Conservation (phyloP, 2,888 invertebrate genomes). For the Cheiracanthium punctorium region DNA sequence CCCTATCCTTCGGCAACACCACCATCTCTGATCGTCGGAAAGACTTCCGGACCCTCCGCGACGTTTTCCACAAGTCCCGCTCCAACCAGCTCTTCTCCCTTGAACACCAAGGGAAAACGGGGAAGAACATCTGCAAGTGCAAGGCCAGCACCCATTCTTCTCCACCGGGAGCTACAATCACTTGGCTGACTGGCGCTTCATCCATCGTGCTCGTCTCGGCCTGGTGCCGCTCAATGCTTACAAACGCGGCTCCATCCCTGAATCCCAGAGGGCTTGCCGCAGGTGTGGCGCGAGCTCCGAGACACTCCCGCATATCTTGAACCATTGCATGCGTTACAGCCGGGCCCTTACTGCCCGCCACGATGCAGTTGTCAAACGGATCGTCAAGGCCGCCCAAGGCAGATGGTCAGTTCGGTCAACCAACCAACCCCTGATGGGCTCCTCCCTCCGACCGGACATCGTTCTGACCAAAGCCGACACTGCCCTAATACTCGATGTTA, state of each 20-base stretch:
- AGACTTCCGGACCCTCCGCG: background rate
- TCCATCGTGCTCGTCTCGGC: constrained; percentile 3
- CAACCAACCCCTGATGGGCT: background rate
- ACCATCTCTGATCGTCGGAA: background rate
- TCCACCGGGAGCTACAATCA: background rate
- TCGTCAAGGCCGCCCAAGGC: background rate
- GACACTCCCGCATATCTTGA: constrained; percentile 12
- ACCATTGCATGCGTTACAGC: background rate
- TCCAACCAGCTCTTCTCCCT: background rate
- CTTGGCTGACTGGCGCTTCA: constrained; percentile 6
- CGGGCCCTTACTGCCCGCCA: background rate
- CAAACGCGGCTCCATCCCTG: background rate
- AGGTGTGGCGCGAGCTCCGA: background rate
- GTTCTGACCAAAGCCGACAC: background rate
- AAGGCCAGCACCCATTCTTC: background rate
- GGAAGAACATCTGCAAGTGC: background rate
- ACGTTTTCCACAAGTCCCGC: background rate
- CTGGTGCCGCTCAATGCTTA: background rate
- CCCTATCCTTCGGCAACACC: background rate
- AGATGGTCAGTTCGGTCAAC: background rate
- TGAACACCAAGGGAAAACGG: background rate
- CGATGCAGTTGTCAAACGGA: background rate
- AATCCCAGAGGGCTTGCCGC: background rate
- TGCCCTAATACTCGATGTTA: background rate
- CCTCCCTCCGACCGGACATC: background rate